Evolutionary conservation across 2,797 vertebrate species (phyloP).

Genomic region (Pagetopsis macropterus): DNA sequence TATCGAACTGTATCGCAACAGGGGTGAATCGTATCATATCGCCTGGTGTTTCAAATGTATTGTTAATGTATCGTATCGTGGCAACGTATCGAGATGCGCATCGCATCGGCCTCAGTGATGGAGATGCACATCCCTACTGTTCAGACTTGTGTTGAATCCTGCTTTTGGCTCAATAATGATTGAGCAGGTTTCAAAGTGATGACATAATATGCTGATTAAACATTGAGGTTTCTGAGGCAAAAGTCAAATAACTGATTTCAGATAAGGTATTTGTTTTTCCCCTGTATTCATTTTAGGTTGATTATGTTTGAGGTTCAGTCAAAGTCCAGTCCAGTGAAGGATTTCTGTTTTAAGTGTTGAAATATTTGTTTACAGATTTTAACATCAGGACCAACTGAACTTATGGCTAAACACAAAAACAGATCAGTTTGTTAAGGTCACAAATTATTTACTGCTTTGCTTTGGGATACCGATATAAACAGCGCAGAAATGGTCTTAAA

Average conservation of each 20-base stretch:
- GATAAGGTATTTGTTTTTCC: background rate
- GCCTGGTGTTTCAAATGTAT: too few species aligned
- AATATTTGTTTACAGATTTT: constrained; percentile 32
- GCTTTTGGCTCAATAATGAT: background rate
- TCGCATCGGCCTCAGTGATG: too few species aligned
- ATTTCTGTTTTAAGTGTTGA: constrained; percentile 32
- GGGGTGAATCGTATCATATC: too few species aligned
- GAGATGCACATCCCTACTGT: background rate
- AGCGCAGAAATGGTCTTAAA: background rate
- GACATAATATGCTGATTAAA: background rate
- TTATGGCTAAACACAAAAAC: background rate
- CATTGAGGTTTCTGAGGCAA: background rate
- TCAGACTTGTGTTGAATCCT: constrained; percentile 22
- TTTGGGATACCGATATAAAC: background rate
- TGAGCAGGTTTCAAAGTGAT: constrained; percentile 1
- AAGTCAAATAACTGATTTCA: background rate
- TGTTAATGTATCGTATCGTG: too few species aligned
- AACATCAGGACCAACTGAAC: constrained; percentile 1
- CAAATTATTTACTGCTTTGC: background rate
- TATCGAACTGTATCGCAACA: too few species aligned
- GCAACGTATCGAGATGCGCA: too few species aligned
- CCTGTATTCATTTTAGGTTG: background rate
- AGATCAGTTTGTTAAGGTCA: background rate
- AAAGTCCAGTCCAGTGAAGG: constrained; percentile 41
- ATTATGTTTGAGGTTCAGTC: constrained; percentile 41